These are phyloP conservation scores for Coelogynopora nodosa DNA, from an alignment of 2,888 invertebrate genomes.

Conservation along the genomic window DNA sequence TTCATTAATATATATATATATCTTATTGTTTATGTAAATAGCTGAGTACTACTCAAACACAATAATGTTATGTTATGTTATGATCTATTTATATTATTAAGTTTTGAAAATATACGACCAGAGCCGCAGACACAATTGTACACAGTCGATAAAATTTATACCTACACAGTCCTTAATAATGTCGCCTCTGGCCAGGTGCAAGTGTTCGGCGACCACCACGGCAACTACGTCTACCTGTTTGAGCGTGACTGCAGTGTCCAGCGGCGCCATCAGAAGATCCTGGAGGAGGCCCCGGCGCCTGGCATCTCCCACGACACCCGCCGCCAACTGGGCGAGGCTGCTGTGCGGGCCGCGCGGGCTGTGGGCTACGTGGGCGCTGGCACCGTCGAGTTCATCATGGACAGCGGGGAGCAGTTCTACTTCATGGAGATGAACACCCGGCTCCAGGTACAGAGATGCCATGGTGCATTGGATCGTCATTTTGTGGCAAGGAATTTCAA, in stretches of 20 bases:
- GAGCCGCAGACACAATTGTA: too few species aligned
- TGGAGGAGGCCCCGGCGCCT: slow-evolving; percentile 97
- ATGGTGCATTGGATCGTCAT: background rate
- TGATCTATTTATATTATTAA: too few species aligned
- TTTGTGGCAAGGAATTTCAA: too few species aligned
- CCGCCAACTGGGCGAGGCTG: slow-evolving; percentile 77
- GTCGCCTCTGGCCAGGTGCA: slow-evolving; percentile 66
- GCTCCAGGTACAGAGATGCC: slow-evolving; percentile 62
- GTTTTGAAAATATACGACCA: too few species aligned
- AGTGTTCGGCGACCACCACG: slow-evolving; percentile 83
- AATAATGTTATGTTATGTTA: too few species aligned
- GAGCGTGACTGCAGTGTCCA: slow-evolving; percentile 99
- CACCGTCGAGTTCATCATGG: slow-evolving; percentile 94
- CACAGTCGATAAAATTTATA: background rate
- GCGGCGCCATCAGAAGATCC: slow-evolving; percentile 94
- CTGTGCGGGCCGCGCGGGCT: slow-evolving; percentile 85
- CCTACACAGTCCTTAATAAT: background rate
- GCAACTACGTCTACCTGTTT: slow-evolving; percentile 85
- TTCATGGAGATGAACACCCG: slow-evolving; percentile 99
- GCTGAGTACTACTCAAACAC: too few species aligned
- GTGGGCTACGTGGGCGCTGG: slow-evolving; percentile 96
- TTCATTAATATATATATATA: too few species aligned
- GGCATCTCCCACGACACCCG: slow-evolving; percentile 76
- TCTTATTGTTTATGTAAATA: too few species aligned
- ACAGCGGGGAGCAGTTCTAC: slow-evolving; percentile 80